Evolutionary conservation across 1,140 invertebrate genomes (phyloP).

Genomic region (Caerostris extrusa): DNA sequence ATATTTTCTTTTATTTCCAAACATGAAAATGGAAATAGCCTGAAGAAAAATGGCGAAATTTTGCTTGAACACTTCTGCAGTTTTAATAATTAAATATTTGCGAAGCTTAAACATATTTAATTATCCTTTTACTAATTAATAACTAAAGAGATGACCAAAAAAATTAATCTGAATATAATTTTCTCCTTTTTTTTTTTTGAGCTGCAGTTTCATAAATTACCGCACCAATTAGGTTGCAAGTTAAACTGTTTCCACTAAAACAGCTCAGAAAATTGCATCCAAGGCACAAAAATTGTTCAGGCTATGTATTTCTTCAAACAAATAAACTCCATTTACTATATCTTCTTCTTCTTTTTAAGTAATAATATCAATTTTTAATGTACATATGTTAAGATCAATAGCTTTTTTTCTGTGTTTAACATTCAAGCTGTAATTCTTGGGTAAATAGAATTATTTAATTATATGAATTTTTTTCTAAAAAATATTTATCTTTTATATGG

Average conservation of each 20-base stretch:
- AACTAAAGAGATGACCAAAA: slow-evolving; percentile 1
- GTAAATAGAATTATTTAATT: too few relatives aligned
- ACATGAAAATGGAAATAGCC: background rate
- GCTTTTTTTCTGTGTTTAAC: too few relatives aligned
- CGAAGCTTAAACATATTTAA: slow-evolving; percentile 62
- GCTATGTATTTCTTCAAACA: background rate
- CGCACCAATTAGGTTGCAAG: slow-evolving; percentile 47
- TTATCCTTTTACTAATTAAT: slow-evolving; percentile 66
- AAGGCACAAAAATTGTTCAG: background rate
- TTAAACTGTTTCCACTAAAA: slow-evolving; percentile 29
- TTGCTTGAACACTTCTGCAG: slow-evolving; percentile 1
- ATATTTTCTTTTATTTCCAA: background rate
- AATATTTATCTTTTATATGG: too few relatives aligned
- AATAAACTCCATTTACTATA: background rate
- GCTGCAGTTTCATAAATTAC: slow-evolving; percentile 30
- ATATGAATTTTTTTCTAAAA: too few relatives aligned
- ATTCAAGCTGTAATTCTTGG: too few relatives aligned
- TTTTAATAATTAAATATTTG: slow-evolving; percentile 72
- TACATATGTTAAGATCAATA: too few relatives aligned
- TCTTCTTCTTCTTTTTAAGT: too few relatives aligned
- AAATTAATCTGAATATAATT: background rate
- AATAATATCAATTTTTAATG: too few relatives aligned
- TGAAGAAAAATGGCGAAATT: slow-evolving; percentile 2
- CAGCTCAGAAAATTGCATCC: background rate
- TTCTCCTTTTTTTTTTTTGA: slow-evolving; percentile 27